Evolutionary conservation across 2,888 invertebrate genomes (phyloP).

Genomic region (Agriopis aurantiaria): DNA sequence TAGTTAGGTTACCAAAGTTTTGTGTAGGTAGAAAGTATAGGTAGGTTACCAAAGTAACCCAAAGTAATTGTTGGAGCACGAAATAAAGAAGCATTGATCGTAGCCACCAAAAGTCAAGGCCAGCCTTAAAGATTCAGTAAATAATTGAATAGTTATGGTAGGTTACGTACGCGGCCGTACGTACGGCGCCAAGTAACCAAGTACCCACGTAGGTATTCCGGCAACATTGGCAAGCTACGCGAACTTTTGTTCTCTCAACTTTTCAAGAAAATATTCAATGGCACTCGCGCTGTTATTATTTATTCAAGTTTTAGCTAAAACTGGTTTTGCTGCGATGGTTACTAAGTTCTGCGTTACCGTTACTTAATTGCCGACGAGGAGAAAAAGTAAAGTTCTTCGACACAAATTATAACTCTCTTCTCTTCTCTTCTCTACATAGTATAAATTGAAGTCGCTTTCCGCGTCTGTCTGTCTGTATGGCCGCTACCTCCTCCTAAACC

Average conservation of each 20-base stretch:
- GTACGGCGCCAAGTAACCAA: conserved; percentile 3
- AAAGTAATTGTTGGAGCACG: not conserved
- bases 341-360: too few relatives aligned
- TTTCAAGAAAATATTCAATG: conserved; percentile 18
- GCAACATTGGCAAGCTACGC: conserved; percentile 7
- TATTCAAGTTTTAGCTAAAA: not conserved
- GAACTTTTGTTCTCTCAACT: conserved; percentile 3
- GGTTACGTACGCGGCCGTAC: not conserved
- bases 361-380: too few relatives aligned
- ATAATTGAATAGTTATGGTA: conserved; percentile 32
- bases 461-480: too few relatives aligned
- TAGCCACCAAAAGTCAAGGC: conserved; percentile 31
- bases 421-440: too few relatives aligned
- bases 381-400: too few relatives aligned
- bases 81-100: conserved; percentile 39
- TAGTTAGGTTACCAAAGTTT: too few relatives aligned
- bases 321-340: too few relatives aligned
- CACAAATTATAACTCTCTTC: too few relatives aligned
- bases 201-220: too few relatives aligned
- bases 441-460: too few relatives aligned
- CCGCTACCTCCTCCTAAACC: too few relatives aligned
- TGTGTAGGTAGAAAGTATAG: not conserved
- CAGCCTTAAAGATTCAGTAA: conserved; percentile 31
- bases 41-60: not conserved
- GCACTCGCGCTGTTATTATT: not conserved